A percentile compares a stretch with the other conserved stretches of the same genome.
phyloP scores from a whole-genome alignment of 2,797 vertebrate species.

The Florisuga fusca region DNA sequence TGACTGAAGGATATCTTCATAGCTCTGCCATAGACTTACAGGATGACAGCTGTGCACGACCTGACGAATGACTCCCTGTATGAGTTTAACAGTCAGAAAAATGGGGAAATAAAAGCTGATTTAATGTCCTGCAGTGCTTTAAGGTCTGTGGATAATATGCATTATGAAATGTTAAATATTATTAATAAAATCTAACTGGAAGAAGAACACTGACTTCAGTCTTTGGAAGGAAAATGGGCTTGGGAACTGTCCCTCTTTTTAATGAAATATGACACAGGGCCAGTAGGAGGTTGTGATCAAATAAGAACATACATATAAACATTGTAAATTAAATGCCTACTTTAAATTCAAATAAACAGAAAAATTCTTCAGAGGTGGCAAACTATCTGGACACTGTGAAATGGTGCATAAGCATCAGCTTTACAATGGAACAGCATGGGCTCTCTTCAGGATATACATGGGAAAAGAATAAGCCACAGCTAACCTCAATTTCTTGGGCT shows the following conservation, averaged over 20 bases:
- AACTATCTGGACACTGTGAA: not conserved
- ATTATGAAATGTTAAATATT: conserved; percentile 2
- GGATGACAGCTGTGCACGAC: not conserved
- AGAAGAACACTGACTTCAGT: not conserved
- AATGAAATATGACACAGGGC: not conserved
- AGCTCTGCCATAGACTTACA: not conserved
- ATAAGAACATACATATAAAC: not conserved
- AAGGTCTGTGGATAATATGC: not conserved
- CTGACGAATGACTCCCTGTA: not conserved
- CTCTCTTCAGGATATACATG: not conserved
- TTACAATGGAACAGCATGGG: not conserved
- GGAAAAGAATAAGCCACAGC: not conserved
- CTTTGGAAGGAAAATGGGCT: not conserved
- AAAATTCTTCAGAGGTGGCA: not conserved
- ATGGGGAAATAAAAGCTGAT: conserved; percentile 25
- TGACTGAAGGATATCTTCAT: not conserved
- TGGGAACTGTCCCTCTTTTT: not conserved
- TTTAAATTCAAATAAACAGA: not conserved
- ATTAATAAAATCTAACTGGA: not conserved
- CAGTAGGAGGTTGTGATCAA: not conserved
- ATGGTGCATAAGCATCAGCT: not conserved
- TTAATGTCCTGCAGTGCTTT: not conserved
- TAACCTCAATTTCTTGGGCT: not conserved
- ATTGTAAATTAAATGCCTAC: not conserved
- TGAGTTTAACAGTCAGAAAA: conserved; percentile 23